These are phyloP conservation scores for Oryctes rhinoceros DNA, from an alignment of 1,140 invertebrate genomes.

Conservation along the genomic window DNA sequence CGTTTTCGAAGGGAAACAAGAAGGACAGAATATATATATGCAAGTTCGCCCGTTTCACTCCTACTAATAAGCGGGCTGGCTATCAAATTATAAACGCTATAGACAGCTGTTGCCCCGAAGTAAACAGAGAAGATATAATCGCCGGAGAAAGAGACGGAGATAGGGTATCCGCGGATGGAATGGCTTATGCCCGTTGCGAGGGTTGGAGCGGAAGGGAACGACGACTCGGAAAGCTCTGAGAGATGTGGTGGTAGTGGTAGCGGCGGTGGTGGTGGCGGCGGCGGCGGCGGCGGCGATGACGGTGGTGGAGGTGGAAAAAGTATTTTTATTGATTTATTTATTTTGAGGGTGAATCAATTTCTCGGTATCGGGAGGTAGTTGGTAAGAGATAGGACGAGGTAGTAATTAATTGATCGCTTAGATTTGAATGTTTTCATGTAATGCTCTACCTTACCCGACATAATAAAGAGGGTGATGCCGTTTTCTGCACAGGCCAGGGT, in stretches of 20 bases:
- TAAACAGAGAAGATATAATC: slow-evolving; percentile 29
- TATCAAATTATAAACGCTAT: slow-evolving; percentile 36
- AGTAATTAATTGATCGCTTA: slow-evolving; percentile 36
- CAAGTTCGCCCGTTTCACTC: slow-evolving; percentile 16
- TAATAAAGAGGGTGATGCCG: slow-evolving; percentile 7
- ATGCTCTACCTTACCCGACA: background rate
- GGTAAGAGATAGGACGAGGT: background rate
- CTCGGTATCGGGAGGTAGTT: slow-evolving; percentile 24
- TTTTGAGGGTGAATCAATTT: slow-evolving; percentile 37
- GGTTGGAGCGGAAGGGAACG: slow-evolving; percentile 1
- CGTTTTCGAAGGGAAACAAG: background rate
- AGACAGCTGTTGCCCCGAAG: slow-evolving; percentile 32
- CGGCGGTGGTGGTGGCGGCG: background rate
- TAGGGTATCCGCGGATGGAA: slow-evolving; percentile 25
- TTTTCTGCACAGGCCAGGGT: background rate
- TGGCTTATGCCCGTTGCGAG: slow-evolving; percentile 6
- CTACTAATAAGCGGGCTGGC: slow-evolving; percentile 33
- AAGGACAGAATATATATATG: background rate
- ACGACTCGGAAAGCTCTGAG: slow-evolving; percentile 12
- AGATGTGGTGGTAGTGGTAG: slow-evolving; percentile 6
- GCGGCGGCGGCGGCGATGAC: background rate
- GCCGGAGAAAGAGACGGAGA: slow-evolving; percentile 6
- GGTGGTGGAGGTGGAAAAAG: slow-evolving; percentile 28
- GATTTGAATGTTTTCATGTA: slow-evolving; percentile 27
- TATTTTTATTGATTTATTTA: slow-evolving; percentile 38